Percentiles rank a stretch among this genome's conserved stretches.
Conservation (phyloP, 2,797 vertebrate genomes). For the Parotocinclus haroldoi region DNA sequence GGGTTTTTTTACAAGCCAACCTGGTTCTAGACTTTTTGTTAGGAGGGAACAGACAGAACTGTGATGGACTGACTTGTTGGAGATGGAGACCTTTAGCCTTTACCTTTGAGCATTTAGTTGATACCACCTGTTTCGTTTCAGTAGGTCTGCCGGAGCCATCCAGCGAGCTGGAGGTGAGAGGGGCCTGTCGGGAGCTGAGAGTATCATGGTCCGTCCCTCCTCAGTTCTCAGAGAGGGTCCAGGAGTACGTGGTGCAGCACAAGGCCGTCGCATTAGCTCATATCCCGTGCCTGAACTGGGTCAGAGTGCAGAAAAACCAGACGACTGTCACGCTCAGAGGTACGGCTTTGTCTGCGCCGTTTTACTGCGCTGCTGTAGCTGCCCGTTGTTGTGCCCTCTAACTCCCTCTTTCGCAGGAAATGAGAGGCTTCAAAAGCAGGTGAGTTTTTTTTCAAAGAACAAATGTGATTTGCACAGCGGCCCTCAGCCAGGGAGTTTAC, state of each 20-base stretch:
- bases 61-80: no score
- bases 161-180: slow-evolving; percentile 28
- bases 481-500: no score
- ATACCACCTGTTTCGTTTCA: slow-evolving; percentile 29
- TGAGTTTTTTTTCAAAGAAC: no score
- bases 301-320: slow-evolving; percentile 54
- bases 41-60: no score
- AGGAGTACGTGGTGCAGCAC: slow-evolving; percentile 66
- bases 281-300: slow-evolving; percentile 60
- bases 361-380: not conserved
- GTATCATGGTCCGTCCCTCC: slow-evolving; percentile 58
- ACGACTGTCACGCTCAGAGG: slow-evolving; percentile 54
- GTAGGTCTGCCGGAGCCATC: slow-evolving; percentile 43
- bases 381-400: not conserved
- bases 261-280: slow-evolving; percentile 48
- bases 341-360: slow-evolving; percentile 38
- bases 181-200: slow-evolving; percentile 47
- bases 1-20: no score
- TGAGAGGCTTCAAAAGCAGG: not conserved
- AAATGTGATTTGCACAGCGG: no score
- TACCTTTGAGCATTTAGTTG: no score
- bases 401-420: not conserved
- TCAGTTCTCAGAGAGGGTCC: slow-evolving; percentile 21
- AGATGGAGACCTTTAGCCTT: no score
- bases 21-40: no score